Conservation (phyloP, 1,140 invertebrate genomes). For the Probaryconus sp. region DNA sequence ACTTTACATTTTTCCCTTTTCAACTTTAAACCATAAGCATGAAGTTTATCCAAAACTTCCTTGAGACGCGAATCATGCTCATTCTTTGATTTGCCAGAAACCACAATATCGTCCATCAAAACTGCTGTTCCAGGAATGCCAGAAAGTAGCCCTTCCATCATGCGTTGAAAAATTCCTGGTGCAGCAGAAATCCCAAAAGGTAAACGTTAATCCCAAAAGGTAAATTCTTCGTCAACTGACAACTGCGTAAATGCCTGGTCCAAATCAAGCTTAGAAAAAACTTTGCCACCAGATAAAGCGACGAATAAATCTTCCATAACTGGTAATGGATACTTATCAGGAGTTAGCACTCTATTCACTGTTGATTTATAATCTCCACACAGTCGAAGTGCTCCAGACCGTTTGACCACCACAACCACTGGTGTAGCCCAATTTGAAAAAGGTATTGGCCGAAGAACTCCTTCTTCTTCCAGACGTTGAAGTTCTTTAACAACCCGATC, state of each 20-base stretch:
- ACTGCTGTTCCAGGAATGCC: conserved; percentile 61
- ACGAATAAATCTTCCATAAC: conserved; percentile 69
- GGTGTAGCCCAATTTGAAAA: conserved; percentile 39
- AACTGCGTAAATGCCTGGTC: conserved; percentile 60
- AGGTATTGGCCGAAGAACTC: conserved; percentile 21
- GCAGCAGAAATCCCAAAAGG: conserved; percentile 75
- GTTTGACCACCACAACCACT: conserved; percentile 21
- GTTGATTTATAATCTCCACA: conserved; percentile 72
- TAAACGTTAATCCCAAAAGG: conserved; percentile 74
- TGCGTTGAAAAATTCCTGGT: conserved; percentile 72
- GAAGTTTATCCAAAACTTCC: background rate
- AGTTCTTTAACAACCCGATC: too few relatives aligned
- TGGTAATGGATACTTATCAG: conserved; percentile 67
- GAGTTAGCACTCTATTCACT: conserved; percentile 66
- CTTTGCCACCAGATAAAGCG: conserved; percentile 53
- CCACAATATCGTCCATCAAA: conserved; percentile 70
- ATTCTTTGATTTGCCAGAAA: background rate
- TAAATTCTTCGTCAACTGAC: conserved; percentile 59
- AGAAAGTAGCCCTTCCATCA: conserved; percentile 67
- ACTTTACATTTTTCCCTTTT: conserved; percentile 10
- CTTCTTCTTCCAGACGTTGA: background rate
- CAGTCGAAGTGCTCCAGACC: conserved; percentile 7
- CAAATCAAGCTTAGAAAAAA: conserved; percentile 57
- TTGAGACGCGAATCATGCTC: conserved; percentile 5
- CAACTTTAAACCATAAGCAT: background rate